Evolutionary conservation across 2,113 vertebrate species (phyloP), one percentile per base, ranked within the genome.

Genomic region (Eublepharis macularius): DNA sequence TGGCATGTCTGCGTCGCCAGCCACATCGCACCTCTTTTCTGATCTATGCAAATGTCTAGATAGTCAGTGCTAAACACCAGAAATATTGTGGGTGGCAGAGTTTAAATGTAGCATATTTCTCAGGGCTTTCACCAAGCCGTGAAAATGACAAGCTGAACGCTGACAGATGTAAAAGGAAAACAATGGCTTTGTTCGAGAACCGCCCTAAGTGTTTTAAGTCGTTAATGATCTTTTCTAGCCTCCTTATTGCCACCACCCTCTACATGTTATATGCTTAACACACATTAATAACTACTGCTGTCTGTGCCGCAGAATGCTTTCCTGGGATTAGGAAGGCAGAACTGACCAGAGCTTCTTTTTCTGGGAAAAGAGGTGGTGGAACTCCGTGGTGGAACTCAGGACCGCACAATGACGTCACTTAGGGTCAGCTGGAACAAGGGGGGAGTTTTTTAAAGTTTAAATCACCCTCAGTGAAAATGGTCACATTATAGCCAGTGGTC

Each of bases 131-230:
- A 13, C n/a, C 7, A 49, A 19, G 4, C 2, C 3, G 1, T 21
- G 86, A 87, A 6, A n/a, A 80, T 24, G n/a, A 1, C 49, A 78
- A 49, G 72, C 17, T 1, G 34, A 60, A 29, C 32, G 4, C 39
- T 45, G 68, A 10, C 36, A 43, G 19, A 2, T 17, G 78, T 83
- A 89, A 66, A 65, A 84, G 74, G 68, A 0, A 0, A 0, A 60
- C 51, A 65, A 45, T 83, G 84, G 17, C 68, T 89, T 41, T 45
- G 11, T 72, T 78, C n/a, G 8, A 60, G 54, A 82, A 63, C 21
- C 70, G 14, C 51, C 43, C 51, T 80, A 73, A 80, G 51, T 63
- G 29, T 45, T 76, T 72, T 70, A 77, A 77, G 24, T 47, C 57
- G 79, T 10, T 11, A 51, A 7, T 76, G 2, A 10, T 82, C 24